Evolutionary conservation across 1,140 invertebrate species (phyloP), one percentile per base, ranked within the genome.

Genomic region (Drosophila bifasciata): DNA sequence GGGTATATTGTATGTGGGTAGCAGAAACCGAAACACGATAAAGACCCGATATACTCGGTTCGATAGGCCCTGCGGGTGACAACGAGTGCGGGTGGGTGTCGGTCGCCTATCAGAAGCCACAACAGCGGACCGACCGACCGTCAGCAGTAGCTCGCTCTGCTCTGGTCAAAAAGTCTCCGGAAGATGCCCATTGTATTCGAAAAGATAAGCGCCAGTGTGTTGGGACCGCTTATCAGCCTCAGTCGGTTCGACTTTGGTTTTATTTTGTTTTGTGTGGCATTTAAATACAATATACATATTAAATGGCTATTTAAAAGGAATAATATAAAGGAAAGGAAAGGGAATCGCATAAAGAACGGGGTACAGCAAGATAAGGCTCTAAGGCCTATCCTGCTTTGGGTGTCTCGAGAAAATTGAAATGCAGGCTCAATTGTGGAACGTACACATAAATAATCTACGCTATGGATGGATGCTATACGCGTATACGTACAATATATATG

Each of bases 281-380:
- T 83, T 84, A 64, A 84, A 67, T 67, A 71, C 73, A 64, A 62
- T 66, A 67, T 79, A 68, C n/a, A n/a, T n/a, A n/a, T n/a, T 68
- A 64, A 79, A 67, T 55, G 79, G 4, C 23, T 58, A 73, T 60
- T 83, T 73, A 77, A 76, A 73, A 39, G 32, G 69, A 69, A 74
- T 79, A 36, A 68, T 6, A 46, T 39, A 40, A 25, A 32, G 36
- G 25, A 36, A 52, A 21, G 19, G 63, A 50, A n/a, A n/a, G 25
- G 25, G 48, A 46, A 36, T 48, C 60, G 19, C 25, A 49, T 50
- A 28, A 25, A 55, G 61, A 67, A 72, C 45, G 64, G 64, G 56
- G 51, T 50, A 56, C 71, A 66, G n/a, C 32, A 46, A 70, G 69
- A 79, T 79, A 79, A 79, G 76, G 25, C 61, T 32, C 61, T n/a